These are phyloP conservation scores for Phaonia tiefii DNA, from an alignment of 2,888 invertebrate species.

Conservation along the genomic window DNA sequence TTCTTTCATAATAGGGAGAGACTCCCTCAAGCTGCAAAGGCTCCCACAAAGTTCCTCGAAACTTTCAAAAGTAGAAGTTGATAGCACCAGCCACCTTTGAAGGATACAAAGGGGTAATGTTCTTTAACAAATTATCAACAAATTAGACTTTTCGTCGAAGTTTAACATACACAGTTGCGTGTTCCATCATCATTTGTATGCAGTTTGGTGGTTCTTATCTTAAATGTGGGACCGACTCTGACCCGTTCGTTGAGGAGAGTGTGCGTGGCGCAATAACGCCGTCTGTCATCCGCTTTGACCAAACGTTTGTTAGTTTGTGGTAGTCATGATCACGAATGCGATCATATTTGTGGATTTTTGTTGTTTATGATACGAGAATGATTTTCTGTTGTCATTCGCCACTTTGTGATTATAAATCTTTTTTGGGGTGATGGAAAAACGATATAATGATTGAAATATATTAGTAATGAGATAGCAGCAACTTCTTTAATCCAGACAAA, in stretches of 20 bases:
- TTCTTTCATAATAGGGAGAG: no score
- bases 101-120: slow-evolving; percentile 6
- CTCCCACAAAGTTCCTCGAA: no score
- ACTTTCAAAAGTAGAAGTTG: no score
- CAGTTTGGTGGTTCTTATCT: neutral
- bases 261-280: no score
- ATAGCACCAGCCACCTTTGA: no score
- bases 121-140: slow-evolving; percentile 79
- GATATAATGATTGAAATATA: no score
- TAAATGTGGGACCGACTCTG: no score
- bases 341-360: slow-evolving; percentile 50
- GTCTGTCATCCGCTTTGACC: neutral
- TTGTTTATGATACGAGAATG: slow-evolving; percentile 8
- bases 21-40: no score
- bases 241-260: no score
- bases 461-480: no score
- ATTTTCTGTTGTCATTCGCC: slow-evolving; percentile 2
- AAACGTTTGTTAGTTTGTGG: slow-evolving; percentile 12
- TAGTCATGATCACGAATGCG: slow-evolving; percentile 39
- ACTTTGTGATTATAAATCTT: neutral
- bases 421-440: neutral
- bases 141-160: slow-evolving; percentile 72
- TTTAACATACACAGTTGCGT: slow-evolving; percentile 72
- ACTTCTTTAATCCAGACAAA: no score
- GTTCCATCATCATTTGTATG: slow-evolving; percentile 74